These are phyloP conservation scores for Channallabes apus DNA, from an alignment of 2,797 vertebrate species.

Conservation along the genomic window DNA sequence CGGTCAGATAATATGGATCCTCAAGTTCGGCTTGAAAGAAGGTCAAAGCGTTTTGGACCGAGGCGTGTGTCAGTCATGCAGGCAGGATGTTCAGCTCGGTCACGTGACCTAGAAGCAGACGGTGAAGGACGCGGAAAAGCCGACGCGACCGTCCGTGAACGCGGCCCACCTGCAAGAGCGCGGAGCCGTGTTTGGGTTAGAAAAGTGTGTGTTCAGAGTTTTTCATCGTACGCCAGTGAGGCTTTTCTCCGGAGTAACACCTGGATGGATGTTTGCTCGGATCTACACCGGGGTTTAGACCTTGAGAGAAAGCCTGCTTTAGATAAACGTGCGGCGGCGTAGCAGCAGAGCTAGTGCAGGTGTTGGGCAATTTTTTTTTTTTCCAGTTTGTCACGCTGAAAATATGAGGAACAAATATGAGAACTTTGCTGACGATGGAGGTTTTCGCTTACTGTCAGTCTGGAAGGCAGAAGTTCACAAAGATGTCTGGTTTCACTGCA, in stretches of 20 bases:
- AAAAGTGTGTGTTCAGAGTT: constrained; percentile 17
- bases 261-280: constrained; percentile 43
- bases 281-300: constrained; percentile 40
- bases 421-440: constrained; percentile 11
- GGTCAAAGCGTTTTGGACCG: constrained; percentile 19
- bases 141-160: constrained; percentile 16
- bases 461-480: constrained; percentile 15
- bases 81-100: constrained; percentile 34
- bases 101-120: constrained; percentile 20
- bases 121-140: constrained; percentile 10
- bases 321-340: constrained; percentile 34
- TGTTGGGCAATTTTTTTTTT: constrained; percentile 36
- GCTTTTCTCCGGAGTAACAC: constrained; percentile 36
- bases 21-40: constrained; percentile 3
- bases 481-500: neutral
- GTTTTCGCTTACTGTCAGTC: constrained; percentile 1
- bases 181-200: constrained; percentile 34
- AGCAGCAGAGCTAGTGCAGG: constrained; percentile 25
- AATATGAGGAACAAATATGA: constrained; percentile 9
- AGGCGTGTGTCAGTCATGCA: neutral
- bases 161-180: constrained; percentile 39
- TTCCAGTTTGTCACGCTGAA: constrained; percentile 14
- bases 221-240: constrained; percentile 9
- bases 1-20: constrained; percentile 10
- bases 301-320: constrained; percentile 42